phyloP scores from a whole-genome alignment of 2,797 vertebrate genomes.

The Crax fasciolata region DNA sequence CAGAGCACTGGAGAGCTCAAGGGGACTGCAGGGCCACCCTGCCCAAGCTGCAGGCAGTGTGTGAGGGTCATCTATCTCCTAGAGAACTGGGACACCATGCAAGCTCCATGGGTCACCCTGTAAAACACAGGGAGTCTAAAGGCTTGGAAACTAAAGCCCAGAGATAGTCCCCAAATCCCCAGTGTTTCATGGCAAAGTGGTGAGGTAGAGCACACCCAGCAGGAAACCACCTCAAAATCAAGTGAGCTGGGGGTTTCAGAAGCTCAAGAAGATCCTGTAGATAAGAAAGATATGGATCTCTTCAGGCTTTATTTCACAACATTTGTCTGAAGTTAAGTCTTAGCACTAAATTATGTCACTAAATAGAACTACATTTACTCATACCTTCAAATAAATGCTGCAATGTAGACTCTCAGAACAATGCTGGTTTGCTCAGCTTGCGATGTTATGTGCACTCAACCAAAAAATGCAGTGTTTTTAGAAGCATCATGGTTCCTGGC shows the following conservation, averaged over 20 bases:
- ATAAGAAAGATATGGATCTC: not conserved
- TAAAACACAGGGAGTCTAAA: not conserved
- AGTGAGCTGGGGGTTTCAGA: accelerated
- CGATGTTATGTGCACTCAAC: not conserved
- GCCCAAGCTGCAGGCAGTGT: accelerated
- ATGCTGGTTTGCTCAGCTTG: not conserved
- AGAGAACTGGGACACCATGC: not conserved
- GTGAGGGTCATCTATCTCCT: not conserved
- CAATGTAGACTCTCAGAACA: not conserved
- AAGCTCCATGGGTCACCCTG: not conserved
- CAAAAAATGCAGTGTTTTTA: not conserved
- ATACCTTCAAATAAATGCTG: not conserved
- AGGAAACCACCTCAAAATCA: not conserved
- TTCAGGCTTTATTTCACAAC: not conserved
- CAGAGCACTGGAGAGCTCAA: not conserved
- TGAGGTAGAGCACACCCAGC: not conserved
- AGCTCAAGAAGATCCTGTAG: not conserved
- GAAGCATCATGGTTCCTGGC: not conserved
- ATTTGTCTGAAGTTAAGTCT: not conserved
- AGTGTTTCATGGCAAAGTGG: not conserved
- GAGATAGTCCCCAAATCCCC: not conserved
- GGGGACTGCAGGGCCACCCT: not conserved
- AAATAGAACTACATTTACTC: not conserved
- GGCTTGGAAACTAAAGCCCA: not conserved
- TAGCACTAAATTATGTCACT: not conserved